Evolutionary conservation across 2,797 vertebrate species (phyloP).

Genomic region (Helostoma temminkii): DNA sequence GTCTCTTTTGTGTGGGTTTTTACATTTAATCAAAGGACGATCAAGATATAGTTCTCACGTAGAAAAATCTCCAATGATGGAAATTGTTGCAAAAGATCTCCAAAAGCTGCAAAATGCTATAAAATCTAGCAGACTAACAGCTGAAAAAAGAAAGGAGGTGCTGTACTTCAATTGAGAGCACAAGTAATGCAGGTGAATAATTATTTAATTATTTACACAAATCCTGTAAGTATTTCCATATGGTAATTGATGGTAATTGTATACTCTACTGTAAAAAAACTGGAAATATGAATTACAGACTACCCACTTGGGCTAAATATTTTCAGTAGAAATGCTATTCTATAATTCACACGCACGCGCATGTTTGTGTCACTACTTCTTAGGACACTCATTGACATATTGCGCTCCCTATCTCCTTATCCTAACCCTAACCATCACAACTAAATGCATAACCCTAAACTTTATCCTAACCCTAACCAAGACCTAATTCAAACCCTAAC

Average conservation of each 20-base stretch:
- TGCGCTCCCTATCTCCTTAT: too few species aligned
- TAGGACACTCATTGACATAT: too few species aligned
- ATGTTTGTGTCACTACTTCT: too few species aligned
- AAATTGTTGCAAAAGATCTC: too few species aligned
- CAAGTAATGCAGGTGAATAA: too few species aligned
- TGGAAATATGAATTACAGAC: conserved; percentile 30
- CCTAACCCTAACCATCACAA: too few species aligned
- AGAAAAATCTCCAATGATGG: background rate
- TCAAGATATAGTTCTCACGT: background rate
- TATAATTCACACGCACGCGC: background rate
- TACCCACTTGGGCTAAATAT: conserved; percentile 51
- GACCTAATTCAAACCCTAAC: too few species aligned
- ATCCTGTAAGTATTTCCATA: background rate
- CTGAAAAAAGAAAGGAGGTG: background rate
- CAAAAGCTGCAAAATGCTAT: background rate
- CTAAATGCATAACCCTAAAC: too few species aligned
- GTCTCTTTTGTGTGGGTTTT: conserved; percentile 29
- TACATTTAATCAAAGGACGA: conserved; percentile 19
- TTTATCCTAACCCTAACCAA: too few species aligned
- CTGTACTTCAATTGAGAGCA: background rate
- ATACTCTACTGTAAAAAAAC: background rate
- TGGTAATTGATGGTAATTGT: background rate
- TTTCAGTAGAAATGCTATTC: conserved; percentile 36
- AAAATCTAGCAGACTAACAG: background rate
- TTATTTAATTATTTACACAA: too few species aligned